phyloP scores from a whole-genome alignment of 2,113 vertebrate species.

The Litocranius walleri region DNA sequence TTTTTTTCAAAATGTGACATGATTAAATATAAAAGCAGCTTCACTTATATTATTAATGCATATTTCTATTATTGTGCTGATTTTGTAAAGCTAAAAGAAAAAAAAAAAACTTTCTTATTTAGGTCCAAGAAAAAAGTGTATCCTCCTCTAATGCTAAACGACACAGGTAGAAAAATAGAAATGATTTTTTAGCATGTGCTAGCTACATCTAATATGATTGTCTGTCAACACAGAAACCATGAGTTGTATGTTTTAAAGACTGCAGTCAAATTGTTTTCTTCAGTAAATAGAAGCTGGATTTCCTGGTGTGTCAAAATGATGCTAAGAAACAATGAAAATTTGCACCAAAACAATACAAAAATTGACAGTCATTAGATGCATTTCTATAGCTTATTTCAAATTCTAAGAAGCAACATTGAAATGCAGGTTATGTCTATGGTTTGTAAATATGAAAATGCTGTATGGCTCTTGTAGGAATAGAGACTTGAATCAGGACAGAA shows the following conservation, averaged over 20 bases:
- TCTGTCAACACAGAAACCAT: slow-evolving; percentile 40
- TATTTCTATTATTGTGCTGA: not conserved
- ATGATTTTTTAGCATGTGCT: slow-evolving; percentile 13
- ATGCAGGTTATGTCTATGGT: not conserved
- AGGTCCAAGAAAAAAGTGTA: not conserved
- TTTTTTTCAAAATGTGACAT: not conserved
- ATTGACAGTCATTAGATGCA: slow-evolving; percentile 3
- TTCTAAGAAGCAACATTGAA: not conserved
- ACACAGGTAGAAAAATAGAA: slow-evolving; percentile 18
- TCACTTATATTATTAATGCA: not conserved
- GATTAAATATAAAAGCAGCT: not conserved
- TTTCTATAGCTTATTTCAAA: not conserved
- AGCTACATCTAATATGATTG: slow-evolving; percentile 21
- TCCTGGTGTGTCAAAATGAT: slow-evolving; percentile 47
- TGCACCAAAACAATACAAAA: slow-evolving; percentile 9
- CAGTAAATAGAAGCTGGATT: slow-evolving; percentile 34
- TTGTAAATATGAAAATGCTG: not conserved
- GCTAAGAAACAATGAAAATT: slow-evolving; percentile 47
- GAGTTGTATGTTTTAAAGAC: slow-evolving; percentile 51
- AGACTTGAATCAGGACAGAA: not conserved
- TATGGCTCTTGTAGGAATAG: not conserved
- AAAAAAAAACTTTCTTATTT: not conserved
- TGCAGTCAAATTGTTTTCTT: slow-evolving; percentile 46
- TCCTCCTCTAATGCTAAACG: not conserved
- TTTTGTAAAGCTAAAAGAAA: not conserved